These are phyloP conservation scores for Premnoplex brunnescens DNA, from an alignment of 2,797 vertebrate genomes.

Conservation along the genomic window DNA sequence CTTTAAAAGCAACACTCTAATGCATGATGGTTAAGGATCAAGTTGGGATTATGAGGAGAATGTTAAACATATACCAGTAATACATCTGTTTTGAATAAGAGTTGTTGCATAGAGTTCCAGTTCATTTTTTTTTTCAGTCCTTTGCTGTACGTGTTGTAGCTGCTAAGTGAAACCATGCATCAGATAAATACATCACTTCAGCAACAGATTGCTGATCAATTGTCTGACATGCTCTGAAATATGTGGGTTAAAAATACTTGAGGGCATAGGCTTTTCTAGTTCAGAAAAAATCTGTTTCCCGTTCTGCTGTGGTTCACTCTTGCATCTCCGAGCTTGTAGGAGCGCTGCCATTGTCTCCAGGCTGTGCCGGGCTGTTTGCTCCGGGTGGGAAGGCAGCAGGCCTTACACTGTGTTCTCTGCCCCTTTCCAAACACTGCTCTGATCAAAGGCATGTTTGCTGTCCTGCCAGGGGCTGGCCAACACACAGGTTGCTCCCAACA, in stretches of 20 bases:
- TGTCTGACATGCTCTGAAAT: conserved; percentile 32
- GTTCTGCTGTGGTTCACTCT: background rate
- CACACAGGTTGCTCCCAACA: background rate
- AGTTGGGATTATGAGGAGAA: conserved; percentile 65
- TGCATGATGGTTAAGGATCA: conserved; percentile 63
- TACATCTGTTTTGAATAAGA: conserved; percentile 71
- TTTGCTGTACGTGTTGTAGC: conserved; percentile 33
- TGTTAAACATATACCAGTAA: conserved; percentile 66
- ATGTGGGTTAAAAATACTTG: background rate
- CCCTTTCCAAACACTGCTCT: background rate
- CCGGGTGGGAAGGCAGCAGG: background rate
- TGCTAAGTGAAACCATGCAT: conserved; percentile 45
- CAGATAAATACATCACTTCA: conserved; percentile 57
- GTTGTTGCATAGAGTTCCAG: conserved; percentile 14
- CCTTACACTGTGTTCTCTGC: background rate
- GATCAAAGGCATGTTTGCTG: background rate
- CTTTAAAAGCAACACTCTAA: conserved; percentile 65
- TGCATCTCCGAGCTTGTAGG: background rate
- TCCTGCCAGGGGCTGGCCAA: background rate
- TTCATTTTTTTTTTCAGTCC: conserved; percentile 13
- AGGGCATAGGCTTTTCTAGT: background rate
- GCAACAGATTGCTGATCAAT: conserved; percentile 39
- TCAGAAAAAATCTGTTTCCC: background rate
- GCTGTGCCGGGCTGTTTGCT: background rate
- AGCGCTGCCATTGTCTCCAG: background rate